Conservation (phyloP, 2,888 invertebrate species). For the Prosapia bicincta region DNA sequence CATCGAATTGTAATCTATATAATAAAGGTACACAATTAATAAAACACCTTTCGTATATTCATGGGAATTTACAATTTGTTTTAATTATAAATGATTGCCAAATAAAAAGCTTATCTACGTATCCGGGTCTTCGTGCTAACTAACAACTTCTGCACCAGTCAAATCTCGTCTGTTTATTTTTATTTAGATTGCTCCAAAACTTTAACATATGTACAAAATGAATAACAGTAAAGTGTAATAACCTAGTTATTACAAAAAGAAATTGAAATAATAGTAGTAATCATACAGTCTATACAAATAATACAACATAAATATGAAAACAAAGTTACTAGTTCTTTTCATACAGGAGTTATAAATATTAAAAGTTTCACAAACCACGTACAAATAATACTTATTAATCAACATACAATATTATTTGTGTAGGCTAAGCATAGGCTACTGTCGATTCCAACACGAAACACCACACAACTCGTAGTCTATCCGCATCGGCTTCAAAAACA, state of each 20-base stretch:
- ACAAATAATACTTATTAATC: background rate
- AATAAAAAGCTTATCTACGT: background rate
- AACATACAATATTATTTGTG: conserved; percentile 2
- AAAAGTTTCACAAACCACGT: background rate
- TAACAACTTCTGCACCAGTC: background rate
- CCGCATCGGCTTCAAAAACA: background rate
- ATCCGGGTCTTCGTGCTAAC: background rate
- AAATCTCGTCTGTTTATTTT: background rate
- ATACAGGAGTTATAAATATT: background rate
- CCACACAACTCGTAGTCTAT: background rate
- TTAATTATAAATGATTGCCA: background rate
- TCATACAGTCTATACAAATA: background rate
- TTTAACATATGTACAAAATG: background rate
- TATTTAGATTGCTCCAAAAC: background rate
- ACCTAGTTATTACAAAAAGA: background rate
- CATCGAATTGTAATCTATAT: background rate
- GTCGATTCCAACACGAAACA: background rate
- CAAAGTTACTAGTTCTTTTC: background rate
- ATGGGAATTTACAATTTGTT: background rate
- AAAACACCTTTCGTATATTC: background rate
- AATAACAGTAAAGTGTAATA: background rate
- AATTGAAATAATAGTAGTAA: background rate
- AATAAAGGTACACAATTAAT: background rate
- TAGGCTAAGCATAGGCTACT: background rate
- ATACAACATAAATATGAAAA: background rate